Evolutionary conservation across 1,140 invertebrate genomes (phyloP).

Genomic region (Sycobia sp.): DNA sequence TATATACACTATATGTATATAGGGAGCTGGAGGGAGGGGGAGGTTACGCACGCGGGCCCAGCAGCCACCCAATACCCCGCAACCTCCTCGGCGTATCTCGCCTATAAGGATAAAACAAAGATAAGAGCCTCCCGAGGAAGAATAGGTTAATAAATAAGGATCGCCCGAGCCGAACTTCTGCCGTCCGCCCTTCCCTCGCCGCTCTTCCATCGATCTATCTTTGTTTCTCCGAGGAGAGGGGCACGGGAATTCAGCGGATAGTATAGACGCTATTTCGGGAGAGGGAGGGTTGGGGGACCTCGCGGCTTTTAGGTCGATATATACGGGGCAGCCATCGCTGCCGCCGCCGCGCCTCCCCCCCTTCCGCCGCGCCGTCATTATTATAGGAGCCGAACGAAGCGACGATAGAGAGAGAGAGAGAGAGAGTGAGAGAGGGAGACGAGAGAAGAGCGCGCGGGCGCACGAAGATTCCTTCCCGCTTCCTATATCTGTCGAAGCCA

Average conservation of each 20-base stretch:
- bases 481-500: slow-evolving; percentile 10
- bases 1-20: no score
- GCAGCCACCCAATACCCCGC: no score
- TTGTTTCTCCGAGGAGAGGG: no score
- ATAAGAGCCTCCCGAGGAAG: slow-evolving; percentile 28
- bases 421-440: no score
- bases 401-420: no score
- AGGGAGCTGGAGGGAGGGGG: not conserved
- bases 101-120: no score
- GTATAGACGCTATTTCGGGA: no score
- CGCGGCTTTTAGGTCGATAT: slow-evolving; percentile 46
- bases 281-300: slow-evolving; percentile 13
- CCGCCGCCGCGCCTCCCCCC: not conserved
- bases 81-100: no score
- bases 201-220: no score
- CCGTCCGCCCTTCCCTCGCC: no score
- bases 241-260: no score
- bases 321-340: slow-evolving; percentile 36
- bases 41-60: no score
- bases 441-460: not conserved
- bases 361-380: not conserved
- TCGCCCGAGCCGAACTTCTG: slow-evolving; percentile 12
- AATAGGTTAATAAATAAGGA: slow-evolving; percentile 36
- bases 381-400: not conserved
- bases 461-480: not conserved